phyloP scores from a whole-genome alignment of 2,113 vertebrate species.

The Cettia cetti region DNA sequence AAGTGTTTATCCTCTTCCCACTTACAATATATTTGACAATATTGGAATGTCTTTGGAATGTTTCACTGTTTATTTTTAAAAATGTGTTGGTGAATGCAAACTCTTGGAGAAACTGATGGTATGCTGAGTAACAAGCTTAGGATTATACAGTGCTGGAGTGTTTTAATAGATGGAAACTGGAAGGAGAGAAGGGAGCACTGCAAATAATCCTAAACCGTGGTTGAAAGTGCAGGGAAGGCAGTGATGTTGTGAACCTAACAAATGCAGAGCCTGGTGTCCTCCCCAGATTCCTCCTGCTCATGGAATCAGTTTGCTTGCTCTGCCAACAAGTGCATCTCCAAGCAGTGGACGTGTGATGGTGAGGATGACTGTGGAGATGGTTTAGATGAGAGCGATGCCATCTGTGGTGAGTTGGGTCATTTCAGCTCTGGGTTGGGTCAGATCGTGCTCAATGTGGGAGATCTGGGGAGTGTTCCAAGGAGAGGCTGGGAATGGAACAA shows the following conservation, averaged over 20 bases:
- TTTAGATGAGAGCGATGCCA: conserved; percentile 86
- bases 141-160: not conserved
- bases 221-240: not conserved
- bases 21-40: not conserved
- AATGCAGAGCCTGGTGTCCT: not conserved
- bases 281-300: conserved; percentile 89
- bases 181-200: not conserved
- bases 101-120: not conserved
- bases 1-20: not conserved
- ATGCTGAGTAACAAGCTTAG: not conserved
- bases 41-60: not conserved
- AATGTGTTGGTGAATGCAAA: not conserved
- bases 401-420: conserved; percentile 81
- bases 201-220: not conserved
- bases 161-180: not conserved
- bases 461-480: not conserved
- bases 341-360: conserved; percentile 94
- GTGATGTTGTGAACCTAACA: not conserved
- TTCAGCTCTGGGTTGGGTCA: not conserved
- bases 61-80: not conserved
- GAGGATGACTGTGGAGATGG: conserved; percentile 94
- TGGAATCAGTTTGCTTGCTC: conserved; percentile 99
- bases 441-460: accelerated
- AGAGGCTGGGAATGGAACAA: not conserved
- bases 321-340: conserved; percentile 93